Evolutionary conservation across 2,888 invertebrate species (phyloP).

Genomic region (Subacronicta megacephala): DNA sequence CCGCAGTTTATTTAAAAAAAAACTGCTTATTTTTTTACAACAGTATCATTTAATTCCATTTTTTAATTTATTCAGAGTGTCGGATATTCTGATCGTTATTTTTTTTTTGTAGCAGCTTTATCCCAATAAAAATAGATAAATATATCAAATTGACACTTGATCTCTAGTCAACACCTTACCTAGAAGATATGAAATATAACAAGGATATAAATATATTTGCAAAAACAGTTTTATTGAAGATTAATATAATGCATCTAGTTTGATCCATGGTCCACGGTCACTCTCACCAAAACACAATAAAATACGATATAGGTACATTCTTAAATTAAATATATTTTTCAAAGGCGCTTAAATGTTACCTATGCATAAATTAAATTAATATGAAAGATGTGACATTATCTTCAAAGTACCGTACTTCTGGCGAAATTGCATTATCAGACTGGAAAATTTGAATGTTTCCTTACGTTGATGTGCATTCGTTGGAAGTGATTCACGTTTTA

Average conservation of each 20-base stretch:
- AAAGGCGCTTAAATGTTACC: conserved; percentile 7
- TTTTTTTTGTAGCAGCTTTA: not conserved
- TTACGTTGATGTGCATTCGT: conserved; percentile 33
- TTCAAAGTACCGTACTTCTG: conserved; percentile 2
- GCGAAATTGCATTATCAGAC: not conserved
- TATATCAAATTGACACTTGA: not conserved
- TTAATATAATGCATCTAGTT: not conserved
- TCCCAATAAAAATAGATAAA: not conserved
- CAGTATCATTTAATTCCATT: too few species aligned
- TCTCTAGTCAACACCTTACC: not conserved
- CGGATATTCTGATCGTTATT: too few species aligned
- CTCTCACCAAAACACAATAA: too few species aligned
- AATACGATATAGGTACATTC: too few species aligned
- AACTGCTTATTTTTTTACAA: too few species aligned
- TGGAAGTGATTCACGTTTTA: conserved; percentile 37
- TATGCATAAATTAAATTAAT: conserved; percentile 21
- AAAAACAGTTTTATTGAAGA: conserved; percentile 8
- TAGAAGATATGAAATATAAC: conserved; percentile 1
- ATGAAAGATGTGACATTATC: conserved; percentile 17
- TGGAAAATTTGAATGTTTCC: conserved; percentile 1
- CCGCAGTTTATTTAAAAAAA: too few species aligned
- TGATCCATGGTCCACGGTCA: not conserved
- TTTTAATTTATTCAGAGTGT: too few species aligned
- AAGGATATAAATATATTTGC: conserved; percentile 11
- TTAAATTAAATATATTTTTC: conserved; percentile 8